These are phyloP conservation scores for Megaustenia siamemsis DNA, from an alignment of 2,888 invertebrate species.

Conservation along the genomic window DNA sequence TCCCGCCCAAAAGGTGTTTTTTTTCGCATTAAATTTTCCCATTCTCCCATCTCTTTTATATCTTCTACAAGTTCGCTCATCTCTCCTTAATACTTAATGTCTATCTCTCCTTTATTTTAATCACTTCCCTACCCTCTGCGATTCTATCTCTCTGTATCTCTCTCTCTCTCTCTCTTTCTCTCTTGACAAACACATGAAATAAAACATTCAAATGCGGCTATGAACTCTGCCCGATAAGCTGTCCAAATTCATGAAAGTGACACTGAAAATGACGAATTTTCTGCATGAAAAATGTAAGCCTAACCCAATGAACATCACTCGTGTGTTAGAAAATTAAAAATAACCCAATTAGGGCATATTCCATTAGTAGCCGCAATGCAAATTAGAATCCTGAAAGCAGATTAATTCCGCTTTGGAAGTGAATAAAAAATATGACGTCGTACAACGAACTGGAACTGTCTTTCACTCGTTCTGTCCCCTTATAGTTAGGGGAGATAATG, in stretches of 20 bases:
- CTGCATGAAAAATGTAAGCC: not conserved
- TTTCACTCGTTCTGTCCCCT: not conserved
- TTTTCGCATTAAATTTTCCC: not conserved
- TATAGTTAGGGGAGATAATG: not conserved
- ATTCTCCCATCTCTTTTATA: not conserved
- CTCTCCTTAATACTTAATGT: not conserved
- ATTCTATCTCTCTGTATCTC: too few species aligned
- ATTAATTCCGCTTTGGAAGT: conserved; percentile 1
- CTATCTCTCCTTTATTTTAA: not conserved
- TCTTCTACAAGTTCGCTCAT: not conserved
- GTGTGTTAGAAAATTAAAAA: not conserved
- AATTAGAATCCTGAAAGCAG: not conserved
- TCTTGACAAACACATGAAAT: too few species aligned
- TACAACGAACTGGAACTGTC: not conserved
- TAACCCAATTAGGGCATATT: not conserved
- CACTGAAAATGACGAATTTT: not conserved
- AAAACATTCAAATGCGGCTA: too few species aligned
- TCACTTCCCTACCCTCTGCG: not conserved
- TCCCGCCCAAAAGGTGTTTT: not conserved
- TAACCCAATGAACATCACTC: not conserved
- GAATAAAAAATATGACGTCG: not conserved
- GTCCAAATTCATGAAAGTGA: not conserved
- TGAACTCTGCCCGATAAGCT: not conserved
- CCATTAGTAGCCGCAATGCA: conserved; percentile 3
- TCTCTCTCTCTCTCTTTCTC: too few species aligned